A percentile compares a stretch with the other conserved stretches of the same genome.
phyloP scores from a whole-genome alignment of 2,113 vertebrate species.

The Eupsittula cactorum region DNA sequence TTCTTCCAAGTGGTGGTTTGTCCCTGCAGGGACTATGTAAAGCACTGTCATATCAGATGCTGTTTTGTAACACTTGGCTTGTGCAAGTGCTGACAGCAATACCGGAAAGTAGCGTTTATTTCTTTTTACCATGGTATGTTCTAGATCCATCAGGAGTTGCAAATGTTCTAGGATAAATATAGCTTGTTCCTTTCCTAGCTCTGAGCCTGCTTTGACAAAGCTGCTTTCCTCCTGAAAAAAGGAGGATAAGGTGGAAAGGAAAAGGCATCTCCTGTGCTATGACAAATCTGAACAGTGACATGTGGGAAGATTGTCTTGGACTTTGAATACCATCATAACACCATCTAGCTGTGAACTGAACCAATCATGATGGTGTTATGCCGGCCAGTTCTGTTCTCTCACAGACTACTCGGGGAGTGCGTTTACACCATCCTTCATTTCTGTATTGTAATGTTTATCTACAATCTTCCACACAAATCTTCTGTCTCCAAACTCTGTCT shows the following conservation, averaged over 20 bases:
- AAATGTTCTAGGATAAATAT: background rate
- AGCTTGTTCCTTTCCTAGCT: background rate
- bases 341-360: background rate
- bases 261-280: background rate
- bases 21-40: background rate
- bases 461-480: background rate
- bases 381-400: background rate
- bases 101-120: background rate
- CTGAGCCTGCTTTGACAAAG: background rate
- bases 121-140: background rate
- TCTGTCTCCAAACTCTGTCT: background rate
- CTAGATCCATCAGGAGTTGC: background rate
- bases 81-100: background rate
- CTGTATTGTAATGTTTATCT: background rate
- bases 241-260: background rate
- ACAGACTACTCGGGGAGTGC: background rate
- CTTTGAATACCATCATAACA: fast-evolving
- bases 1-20: background rate
- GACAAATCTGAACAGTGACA: background rate
- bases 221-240: background rate
- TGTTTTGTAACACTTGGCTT: background rate
- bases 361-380: fast-evolving
- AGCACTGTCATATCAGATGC: background rate
- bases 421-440: background rate
- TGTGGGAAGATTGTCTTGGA: background rate